Percentiles rank a stretch among this genome's conserved stretches.
Conservation (phyloP, 2,113 vertebrate genomes). For the Corydoras maculifer region DNA sequence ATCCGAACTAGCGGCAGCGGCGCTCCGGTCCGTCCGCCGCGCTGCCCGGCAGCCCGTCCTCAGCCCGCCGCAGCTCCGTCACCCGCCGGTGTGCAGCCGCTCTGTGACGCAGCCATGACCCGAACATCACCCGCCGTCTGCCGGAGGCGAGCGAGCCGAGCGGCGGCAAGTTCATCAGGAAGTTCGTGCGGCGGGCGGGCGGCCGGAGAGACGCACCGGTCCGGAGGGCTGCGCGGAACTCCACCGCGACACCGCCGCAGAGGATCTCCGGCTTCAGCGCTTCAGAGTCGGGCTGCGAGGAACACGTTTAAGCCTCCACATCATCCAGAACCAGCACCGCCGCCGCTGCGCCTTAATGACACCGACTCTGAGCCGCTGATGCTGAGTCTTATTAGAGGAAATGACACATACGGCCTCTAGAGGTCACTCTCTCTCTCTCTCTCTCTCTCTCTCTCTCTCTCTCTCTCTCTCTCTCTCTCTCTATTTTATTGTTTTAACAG, state of each 20-base stretch:
- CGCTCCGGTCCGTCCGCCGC: too few species aligned
- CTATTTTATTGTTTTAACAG: slow-evolving; percentile 6
- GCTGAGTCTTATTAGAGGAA: not conserved
- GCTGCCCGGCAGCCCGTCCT: not conserved
- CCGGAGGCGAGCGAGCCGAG: slow-evolving; percentile 29
- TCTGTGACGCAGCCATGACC: slow-evolving; percentile 8
- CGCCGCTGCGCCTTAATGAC: slow-evolving; percentile 4
- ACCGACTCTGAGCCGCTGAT: slow-evolving; percentile 5
- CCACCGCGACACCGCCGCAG: too few species aligned
- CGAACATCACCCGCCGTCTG: not conserved
- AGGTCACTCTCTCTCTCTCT: slow-evolving; percentile 11
- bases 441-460: slow-evolving; percentile 11
- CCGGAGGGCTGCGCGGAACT: not conserved
- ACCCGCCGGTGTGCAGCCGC: not conserved
- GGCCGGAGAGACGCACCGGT: slow-evolving; percentile 50
- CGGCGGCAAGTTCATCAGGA: slow-evolving; percentile 55
- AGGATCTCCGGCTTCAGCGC: too few species aligned
- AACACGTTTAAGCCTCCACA: too few species aligned
- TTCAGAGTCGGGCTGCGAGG: too few species aligned
- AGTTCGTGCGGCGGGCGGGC: slow-evolving; percentile 53
- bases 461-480: slow-evolving; percentile 21
- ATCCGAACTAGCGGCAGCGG: too few species aligned
- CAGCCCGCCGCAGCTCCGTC: not conserved
- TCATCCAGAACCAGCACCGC: too few species aligned
- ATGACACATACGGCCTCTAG: slow-evolving; percentile 8